Evolutionary conservation across 1,140 invertebrate species (phyloP), one percentile per base, ranked within the genome.

Genomic region (Anastrepha ludens): DNA sequence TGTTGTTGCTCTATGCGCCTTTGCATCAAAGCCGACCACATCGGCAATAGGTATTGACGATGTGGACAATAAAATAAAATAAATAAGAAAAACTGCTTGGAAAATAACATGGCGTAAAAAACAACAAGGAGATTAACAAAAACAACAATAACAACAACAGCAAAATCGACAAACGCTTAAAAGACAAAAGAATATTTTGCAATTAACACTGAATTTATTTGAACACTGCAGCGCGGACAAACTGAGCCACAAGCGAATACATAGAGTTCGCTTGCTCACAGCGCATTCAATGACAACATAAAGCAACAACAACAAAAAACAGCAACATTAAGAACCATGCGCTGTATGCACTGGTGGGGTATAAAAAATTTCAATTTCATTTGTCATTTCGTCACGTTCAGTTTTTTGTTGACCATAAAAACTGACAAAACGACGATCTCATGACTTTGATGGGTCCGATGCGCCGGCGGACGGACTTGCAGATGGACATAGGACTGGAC

Each of bases 291-390:
- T 81, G 74, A 81, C 74, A 81, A 81, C 74, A 81, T 11, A 29
- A 67, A 11, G 44, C n/a, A 58, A 9, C n/a, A 55, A 58, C 74
- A 81, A 55, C 74, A 81, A 55, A 55, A 55, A 2, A 20, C 44
- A 74, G 29, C 4, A n/a, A 70, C 2, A 70, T 13, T 64, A 64
- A 64, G 11, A 64, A 67, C 5, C 8, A 67, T 62, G 60, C 60
- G 2, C 60, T 17, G 60, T 17, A 55, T 29, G n/a, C 44, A n/a
- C 44, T 78, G 47, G 15, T 50, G 41, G 17, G 20, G 74, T 41
- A 81, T 81, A 81, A 86, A 86, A 86, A 89, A 89, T 91, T 92
- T 92, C 89, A 90, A 92, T 92, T 92, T 90, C 90, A 91, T 91
- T 91, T 89, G 90, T 89, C 88, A 90, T 90, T 90, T 91, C 88